A percentile compares a stretch with the other conserved stretches of the same genome.
phyloP scores from a whole-genome alignment of 2,888 invertebrate genomes.

The Catocala sponsa region DNA sequence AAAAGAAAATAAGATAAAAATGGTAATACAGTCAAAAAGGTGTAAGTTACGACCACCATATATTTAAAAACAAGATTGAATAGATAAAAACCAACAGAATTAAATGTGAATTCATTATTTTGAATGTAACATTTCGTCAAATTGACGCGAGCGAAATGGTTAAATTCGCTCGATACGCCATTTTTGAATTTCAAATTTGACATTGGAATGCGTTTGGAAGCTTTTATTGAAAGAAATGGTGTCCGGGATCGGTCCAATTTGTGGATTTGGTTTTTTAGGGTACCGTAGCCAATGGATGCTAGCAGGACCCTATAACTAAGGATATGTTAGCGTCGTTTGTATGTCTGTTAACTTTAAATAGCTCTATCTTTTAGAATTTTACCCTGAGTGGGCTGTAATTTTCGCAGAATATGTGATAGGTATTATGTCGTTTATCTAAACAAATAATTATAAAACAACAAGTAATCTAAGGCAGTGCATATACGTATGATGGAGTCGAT shows the following conservation, averaged over 20 bases:
- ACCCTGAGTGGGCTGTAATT: too few relatives aligned
- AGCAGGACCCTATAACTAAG: too few relatives aligned
- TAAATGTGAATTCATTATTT: conserved; percentile 63
- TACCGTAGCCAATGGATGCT: too few relatives aligned
- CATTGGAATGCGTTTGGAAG: conserved; percentile 63
- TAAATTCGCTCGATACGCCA: conserved; percentile 57
- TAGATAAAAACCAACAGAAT: conserved; percentile 49
- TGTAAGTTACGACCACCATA: conserved; percentile 44
- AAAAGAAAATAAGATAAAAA: conserved; percentile 8
- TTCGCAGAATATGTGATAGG: too few relatives aligned
- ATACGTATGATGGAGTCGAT: too few relatives aligned
- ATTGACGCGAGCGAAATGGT: conserved; percentile 53
- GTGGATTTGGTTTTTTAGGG: neutral
- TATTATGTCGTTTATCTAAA: too few relatives aligned
- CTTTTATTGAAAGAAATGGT: conserved; percentile 34
- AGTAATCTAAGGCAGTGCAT: too few relatives aligned
- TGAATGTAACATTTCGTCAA: conserved; percentile 65
- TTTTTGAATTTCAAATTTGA: conserved; percentile 77
- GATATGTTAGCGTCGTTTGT: too few relatives aligned
- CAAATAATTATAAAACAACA: too few relatives aligned
- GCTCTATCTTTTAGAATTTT: too few relatives aligned
- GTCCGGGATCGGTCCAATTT: conserved; percentile 1
- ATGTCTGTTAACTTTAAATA: too few relatives aligned
- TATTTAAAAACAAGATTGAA: conserved; percentile 44
- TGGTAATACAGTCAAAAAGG: conserved; percentile 41